Base-by-base conservation (phyloP, 2,888 invertebrate species). In the Ectobius pallidus region DNA sequence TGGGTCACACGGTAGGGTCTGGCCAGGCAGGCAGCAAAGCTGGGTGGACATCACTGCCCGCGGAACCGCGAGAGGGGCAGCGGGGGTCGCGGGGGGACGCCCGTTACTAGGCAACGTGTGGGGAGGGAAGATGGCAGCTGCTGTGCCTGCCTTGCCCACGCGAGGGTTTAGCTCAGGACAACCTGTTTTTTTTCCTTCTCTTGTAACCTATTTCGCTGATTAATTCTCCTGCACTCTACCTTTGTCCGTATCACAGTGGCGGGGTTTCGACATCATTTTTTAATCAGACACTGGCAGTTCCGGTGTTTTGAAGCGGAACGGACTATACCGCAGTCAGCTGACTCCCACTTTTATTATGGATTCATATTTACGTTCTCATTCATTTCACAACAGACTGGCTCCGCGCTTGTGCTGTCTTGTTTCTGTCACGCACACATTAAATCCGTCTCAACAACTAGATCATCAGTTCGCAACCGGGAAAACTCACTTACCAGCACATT, bases 71-170 rank as follows among this genome's bases (percentile, higher is more conserved):
- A 74, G 49, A 63, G 72, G 73, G 67, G 70, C 73, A 72, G 75
- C 75, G 76, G 70, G 74, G 75, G 71, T 68, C 63, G 72, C 65
- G 73, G 71, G 72, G 74, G 70, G 70, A 69, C 70, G 74, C 71
- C 76, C 75, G 76, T 77, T 81, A 82, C 82, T 80, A 81, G 79
- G 80, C 81, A 78, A 79, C 78, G 78, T 78, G 78, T 79, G 78
- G 78, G 74, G 55, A 69, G 62, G 49, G 74, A 70, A 65, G 68
- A 69, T 55, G 44, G 73, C 68, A 71, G 74, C 74, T 69, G 69
- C 67, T 49, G 63, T 63, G 68, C 58, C 58, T 49, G 67, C 69
- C 75, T 70, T 62, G 73, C 76, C 72, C 74, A 75, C 76, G 71
- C 75, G 27, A 34, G 44, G 65, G 25, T 16, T 27, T 16, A 63